Conservation (phyloP, 2,113 vertebrate species). For the Microcebus lehilahytsara region DNA sequence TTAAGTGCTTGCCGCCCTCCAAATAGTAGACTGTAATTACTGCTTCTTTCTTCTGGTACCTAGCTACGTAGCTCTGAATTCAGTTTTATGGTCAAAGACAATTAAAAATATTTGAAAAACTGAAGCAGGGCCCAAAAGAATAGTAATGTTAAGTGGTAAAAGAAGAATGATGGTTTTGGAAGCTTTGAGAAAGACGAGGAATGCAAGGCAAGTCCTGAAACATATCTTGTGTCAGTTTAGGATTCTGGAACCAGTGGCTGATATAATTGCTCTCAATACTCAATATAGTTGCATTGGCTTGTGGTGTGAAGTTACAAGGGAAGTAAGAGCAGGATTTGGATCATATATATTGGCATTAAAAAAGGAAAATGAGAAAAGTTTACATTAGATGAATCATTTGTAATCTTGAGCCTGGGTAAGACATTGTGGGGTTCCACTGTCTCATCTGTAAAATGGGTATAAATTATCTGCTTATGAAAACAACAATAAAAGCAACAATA, state of each 20-base stretch:
- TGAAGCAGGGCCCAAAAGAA: not conserved
- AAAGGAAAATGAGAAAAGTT: not conserved
- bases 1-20: not conserved
- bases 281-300: not conserved
- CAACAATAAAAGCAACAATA: not conserved
- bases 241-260: not conserved
- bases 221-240: not conserved
- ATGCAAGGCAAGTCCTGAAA: not conserved
- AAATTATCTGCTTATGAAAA: not conserved
- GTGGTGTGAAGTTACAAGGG: not conserved
- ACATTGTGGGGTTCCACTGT: not conserved
- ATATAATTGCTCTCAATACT: rapidly evolving
- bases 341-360: not conserved
- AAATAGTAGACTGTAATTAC: not conserved
- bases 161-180: not conserved
- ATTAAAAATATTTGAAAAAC: not conserved
- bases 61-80: not conserved
- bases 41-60: not conserved
- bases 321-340: not conserved
- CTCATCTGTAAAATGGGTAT: not conserved
- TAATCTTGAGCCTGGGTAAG: not conserved
- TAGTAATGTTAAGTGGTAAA: not conserved
- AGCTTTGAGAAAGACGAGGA: not conserved
- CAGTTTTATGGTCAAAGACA: not conserved
- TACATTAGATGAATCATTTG: not conserved